phyloP scores from a whole-genome alignment of 2,888 invertebrate genomes.

The Drosophila trichaetosa region DNA sequence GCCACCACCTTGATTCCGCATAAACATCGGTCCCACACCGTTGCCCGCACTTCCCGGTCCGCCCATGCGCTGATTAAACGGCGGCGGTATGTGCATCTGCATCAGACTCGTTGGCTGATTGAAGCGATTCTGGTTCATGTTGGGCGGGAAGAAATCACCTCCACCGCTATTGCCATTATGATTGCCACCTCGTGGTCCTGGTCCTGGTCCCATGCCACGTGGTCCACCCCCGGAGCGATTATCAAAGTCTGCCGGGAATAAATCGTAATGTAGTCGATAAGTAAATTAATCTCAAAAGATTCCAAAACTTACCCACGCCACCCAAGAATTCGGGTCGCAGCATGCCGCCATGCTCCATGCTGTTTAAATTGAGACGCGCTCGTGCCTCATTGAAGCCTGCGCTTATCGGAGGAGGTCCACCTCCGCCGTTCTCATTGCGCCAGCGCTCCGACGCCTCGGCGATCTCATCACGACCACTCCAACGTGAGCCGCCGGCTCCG shows the following conservation, averaged over 20 bases:
- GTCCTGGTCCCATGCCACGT: slow-evolving; percentile 47
- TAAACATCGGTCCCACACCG: slow-evolving; percentile 69
- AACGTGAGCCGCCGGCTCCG: slow-evolving; percentile 66
- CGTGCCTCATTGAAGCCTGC: slow-evolving; percentile 66
- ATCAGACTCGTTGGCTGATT: slow-evolving; percentile 83
- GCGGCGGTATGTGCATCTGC: slow-evolving; percentile 84
- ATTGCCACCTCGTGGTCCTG: slow-evolving; percentile 58
- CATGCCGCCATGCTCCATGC: slow-evolving; percentile 74
- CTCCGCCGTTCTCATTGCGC: slow-evolving; percentile 69
- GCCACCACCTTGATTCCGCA: slow-evolving; percentile 69
- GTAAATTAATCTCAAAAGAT: not conserved
- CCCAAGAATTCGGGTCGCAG: slow-evolving; percentile 82
- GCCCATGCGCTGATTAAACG: slow-evolving; percentile 82
- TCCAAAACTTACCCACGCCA: slow-evolving; percentile 52
- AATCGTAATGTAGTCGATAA: not conserved
- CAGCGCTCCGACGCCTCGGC: slow-evolving; percentile 67
- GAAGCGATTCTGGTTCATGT: slow-evolving; percentile 84
- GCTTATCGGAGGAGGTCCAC: slow-evolving; percentile 49
- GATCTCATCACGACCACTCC: slow-evolving; percentile 85
- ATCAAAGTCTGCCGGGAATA: slow-evolving; percentile 75
- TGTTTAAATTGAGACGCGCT: slow-evolving; percentile 74
- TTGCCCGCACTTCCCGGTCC: slow-evolving; percentile 63
- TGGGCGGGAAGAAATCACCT: slow-evolving; percentile 81
- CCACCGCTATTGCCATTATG: slow-evolving; percentile 66
- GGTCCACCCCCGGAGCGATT: slow-evolving; percentile 69